phyloP scores from a whole-genome alignment of 1,140 invertebrate species.

The Lasioglossum albipes region DNA sequence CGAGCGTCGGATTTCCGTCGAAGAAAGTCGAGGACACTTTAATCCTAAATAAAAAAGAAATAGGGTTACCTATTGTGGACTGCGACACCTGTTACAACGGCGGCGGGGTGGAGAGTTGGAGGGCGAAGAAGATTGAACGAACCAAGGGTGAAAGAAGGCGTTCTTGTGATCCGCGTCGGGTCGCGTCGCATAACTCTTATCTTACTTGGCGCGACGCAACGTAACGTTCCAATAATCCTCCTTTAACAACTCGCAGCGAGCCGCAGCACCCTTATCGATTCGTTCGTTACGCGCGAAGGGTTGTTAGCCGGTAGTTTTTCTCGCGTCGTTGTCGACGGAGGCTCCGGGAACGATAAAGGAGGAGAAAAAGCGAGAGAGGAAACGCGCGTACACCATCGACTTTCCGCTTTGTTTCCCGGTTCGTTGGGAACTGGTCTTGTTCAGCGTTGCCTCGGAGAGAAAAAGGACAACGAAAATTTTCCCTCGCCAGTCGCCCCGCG shows the following conservation, averaged over 20 bases:
- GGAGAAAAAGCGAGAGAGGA: neutral
- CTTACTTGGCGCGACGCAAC: too few species aligned
- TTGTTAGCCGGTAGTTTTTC: conserved; percentile 9
- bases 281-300: conserved; percentile 9
- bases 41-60: neutral
- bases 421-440: too few species aligned
- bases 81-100: conserved; percentile 23
- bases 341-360: neutral
- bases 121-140: neutral
- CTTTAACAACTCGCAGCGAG: conserved; percentile 31
- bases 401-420: neutral
- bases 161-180: too few species aligned
- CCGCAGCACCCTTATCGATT: conserved; percentile 20
- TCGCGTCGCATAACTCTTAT: too few species aligned
- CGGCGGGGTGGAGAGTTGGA: neutral
- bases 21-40: too few species aligned
- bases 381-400: neutral
- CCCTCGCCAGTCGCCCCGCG: neutral
- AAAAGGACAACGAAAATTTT: too few species aligned
- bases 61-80: neutral
- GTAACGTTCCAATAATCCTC: conserved; percentile 16
- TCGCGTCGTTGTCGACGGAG: neutral
- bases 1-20: too few species aligned
- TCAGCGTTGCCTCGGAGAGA: neutral
- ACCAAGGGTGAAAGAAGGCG: too few species aligned